These are phyloP conservation scores for Avahi laniger DNA, from an alignment of 2,797 vertebrate species.

Conservation along the genomic window DNA sequence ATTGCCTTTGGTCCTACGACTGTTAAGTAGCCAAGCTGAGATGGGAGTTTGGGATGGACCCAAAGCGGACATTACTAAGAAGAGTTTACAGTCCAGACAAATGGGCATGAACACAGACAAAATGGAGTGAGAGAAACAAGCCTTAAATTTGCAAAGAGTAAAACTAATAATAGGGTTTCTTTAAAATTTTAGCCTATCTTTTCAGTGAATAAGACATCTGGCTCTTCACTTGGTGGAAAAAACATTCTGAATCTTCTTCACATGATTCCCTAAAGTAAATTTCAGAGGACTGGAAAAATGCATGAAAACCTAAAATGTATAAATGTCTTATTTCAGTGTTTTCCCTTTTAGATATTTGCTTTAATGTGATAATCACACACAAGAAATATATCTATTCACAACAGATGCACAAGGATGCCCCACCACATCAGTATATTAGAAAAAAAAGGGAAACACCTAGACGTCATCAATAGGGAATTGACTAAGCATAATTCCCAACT, in stretches of 20 bases:
- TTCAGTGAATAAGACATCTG: background rate
- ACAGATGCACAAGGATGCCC: background rate
- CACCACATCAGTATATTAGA: background rate
- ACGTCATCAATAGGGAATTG: background rate
- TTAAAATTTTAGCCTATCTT: conserved; percentile 24
- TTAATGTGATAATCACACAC: background rate
- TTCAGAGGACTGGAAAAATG: background rate
- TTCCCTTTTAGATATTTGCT: background rate
- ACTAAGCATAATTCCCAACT: background rate
- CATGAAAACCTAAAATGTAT: background rate
- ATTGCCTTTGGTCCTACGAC: background rate
- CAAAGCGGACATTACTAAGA: background rate
- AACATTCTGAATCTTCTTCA: background rate
- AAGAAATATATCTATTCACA: background rate
- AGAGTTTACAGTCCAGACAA: background rate
- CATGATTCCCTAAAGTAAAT: background rate
- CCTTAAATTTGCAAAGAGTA: background rate
- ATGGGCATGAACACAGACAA: background rate
- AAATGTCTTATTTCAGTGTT: background rate
- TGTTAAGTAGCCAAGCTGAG: background rate
- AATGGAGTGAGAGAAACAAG: background rate
- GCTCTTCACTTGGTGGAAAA: background rate
- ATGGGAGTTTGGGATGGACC: background rate
- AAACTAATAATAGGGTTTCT: background rate
- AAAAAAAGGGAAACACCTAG: background rate